phyloP scores from a whole-genome alignment of 2,113 vertebrate species.

The Camelus dromedarius region DNA sequence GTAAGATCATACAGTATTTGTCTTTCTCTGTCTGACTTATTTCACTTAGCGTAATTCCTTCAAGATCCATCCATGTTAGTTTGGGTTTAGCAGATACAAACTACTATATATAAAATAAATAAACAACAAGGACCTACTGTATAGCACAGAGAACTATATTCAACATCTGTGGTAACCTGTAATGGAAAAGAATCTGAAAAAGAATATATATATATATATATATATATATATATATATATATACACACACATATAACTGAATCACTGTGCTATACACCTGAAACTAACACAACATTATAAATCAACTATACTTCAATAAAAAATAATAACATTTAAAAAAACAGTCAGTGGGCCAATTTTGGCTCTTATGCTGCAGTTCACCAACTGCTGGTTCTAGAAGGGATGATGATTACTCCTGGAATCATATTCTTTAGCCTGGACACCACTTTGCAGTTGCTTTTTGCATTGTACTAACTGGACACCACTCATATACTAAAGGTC shows the following conservation, averaged over 20 bases:
- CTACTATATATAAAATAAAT: no score
- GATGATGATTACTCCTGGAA: conserved; percentile 30
- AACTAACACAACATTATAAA: no score
- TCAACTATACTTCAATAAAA: no score
- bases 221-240: no score
- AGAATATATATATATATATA: no score
- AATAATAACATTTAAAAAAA: background rate
- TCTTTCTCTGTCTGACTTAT: background rate
- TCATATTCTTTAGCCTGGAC: background rate
- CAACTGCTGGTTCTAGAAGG: background rate
- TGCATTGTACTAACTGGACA: background rate
- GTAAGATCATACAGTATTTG: background rate
- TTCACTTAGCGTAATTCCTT: background rate
- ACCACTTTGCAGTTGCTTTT: background rate
- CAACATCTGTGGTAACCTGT: no score
- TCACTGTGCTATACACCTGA: no score
- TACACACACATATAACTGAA: no score
- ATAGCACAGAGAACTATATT: no score
- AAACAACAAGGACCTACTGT: no score
- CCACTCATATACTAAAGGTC: background rate
- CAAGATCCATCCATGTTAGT: background rate
- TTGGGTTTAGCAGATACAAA: no score
- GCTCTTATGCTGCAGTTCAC: background rate
- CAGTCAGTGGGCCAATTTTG: background rate
- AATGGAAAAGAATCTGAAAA: no score